Percentiles rank a stretch among this genome's conserved stretches.
Evolutionary conservation across 1,140 invertebrate species (phyloP).

Genomic region (Condylostylus longicornis): DNA sequence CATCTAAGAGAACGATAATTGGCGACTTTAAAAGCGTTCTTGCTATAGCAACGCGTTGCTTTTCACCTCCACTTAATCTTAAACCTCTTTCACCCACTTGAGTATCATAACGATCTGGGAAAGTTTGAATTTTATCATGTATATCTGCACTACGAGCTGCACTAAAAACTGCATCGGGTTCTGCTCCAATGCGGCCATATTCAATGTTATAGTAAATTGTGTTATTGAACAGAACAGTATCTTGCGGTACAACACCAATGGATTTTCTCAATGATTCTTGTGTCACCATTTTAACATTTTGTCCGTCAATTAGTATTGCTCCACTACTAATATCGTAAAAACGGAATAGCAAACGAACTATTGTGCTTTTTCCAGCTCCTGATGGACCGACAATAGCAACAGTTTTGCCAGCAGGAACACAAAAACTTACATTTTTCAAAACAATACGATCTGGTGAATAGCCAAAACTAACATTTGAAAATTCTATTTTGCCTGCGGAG

Average conservation of each 20-base stretch:
- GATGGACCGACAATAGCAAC: conserved; percentile 65
- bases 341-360: conserved; percentile 82
- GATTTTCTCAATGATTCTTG: conserved; percentile 50
- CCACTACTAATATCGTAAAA: conserved; percentile 89
- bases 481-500: conserved; percentile 67
- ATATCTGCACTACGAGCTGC: conserved; percentile 88
- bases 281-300: conserved; percentile 48
- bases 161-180: conserved; percentile 67
- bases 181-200: conserved; percentile 69
- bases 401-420: conserved; percentile 75
- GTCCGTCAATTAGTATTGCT: conserved; percentile 69
- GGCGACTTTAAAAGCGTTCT: conserved; percentile 79
- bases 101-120: conserved; percentile 78
- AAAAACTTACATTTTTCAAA: conserved; percentile 72
- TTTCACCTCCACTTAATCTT: conserved; percentile 75
- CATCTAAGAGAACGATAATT: conserved; percentile 73
- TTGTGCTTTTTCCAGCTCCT: conserved; percentile 88
- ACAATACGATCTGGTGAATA: conserved; percentile 72
- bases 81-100: conserved; percentile 70
- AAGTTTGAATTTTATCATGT: conserved; percentile 77
- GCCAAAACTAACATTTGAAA: conserved; percentile 75
- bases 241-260: conserved; percentile 93
- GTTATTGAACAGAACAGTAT: conserved; percentile 94
- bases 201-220: conserved; percentile 90
- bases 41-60: conserved; percentile 83